Conservation (phyloP, 2,113 vertebrate species). For the Albula goreensis region DNA sequence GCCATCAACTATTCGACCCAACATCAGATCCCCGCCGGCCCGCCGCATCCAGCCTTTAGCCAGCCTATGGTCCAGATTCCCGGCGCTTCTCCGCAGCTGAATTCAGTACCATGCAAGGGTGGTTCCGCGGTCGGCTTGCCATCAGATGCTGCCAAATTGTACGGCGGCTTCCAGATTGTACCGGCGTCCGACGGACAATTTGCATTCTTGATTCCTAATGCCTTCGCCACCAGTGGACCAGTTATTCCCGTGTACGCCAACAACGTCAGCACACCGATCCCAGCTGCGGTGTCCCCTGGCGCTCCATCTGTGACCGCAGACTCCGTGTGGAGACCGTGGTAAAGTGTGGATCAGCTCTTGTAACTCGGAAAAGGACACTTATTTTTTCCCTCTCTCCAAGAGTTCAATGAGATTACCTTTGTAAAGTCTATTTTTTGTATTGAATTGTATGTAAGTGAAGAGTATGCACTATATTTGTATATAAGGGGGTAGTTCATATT, state of each 20-base stretch:
- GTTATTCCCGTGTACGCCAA: slow-evolving; percentile 74
- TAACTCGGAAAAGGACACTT: slow-evolving; percentile 39
- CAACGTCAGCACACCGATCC: slow-evolving; percentile 52
- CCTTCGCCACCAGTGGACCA: slow-evolving; percentile 73
- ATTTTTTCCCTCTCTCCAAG: slow-evolving; percentile 5
- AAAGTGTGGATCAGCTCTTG: slow-evolving; percentile 48
- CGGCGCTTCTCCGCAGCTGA: slow-evolving; percentile 60
- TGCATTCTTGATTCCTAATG: slow-evolving; percentile 85
- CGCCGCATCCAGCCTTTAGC: slow-evolving; percentile 59
- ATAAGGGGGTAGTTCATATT: slow-evolving; percentile 74
- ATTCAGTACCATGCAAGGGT: slow-evolving; percentile 74
- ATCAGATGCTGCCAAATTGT: slow-evolving; percentile 73
- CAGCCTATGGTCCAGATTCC: slow-evolving; percentile 69
- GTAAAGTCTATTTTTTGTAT: slow-evolving; percentile 63
- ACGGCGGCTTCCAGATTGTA: slow-evolving; percentile 85
- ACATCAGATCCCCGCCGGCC: slow-evolving; percentile 59
- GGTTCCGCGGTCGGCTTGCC: slow-evolving; percentile 44
- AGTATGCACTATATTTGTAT: slow-evolving; percentile 69
- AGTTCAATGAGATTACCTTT: slow-evolving; percentile 40
- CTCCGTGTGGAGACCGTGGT: slow-evolving; percentile 96
- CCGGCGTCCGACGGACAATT: slow-evolving; percentile 86
- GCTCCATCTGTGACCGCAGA: slow-evolving; percentile 74
- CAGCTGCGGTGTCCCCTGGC: slow-evolving; percentile 54
- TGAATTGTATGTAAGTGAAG: slow-evolving; percentile 58
- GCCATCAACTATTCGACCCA: slow-evolving; percentile 74